Percentiles rank a stretch among this genome's conserved stretches.
Evolutionary conservation across 2,113 vertebrate genomes (phyloP).

Genomic region (Phaethon lepturus): DNA sequence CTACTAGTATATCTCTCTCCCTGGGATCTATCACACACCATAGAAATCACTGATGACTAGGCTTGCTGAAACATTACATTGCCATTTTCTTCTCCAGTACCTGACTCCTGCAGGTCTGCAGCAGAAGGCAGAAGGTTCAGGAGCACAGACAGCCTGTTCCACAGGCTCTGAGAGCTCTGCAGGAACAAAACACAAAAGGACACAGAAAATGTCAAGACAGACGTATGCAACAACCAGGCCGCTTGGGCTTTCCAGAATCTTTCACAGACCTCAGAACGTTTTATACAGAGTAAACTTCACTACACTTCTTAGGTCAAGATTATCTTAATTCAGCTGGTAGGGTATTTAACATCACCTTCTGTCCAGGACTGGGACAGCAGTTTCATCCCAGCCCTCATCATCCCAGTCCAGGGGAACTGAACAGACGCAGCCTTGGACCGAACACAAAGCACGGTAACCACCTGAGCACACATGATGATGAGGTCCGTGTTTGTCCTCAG

Average conservation of each 20-base stretch:
- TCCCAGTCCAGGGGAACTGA: neutral
- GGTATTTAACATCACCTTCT: neutral
- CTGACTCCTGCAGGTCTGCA: constrained; percentile 88
- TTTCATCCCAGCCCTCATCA: neutral
- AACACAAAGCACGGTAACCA: neutral
- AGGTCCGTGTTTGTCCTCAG: constrained; percentile 94
- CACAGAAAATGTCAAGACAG: neutral
- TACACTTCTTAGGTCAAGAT: neutral
- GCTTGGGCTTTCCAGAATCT: neutral
- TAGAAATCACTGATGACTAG: neutral
- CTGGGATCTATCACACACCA: neutral
- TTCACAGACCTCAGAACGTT: neutral
- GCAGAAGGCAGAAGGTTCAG: constrained; percentile 93
- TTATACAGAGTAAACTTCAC: neutral
- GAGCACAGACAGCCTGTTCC: constrained; percentile 96
- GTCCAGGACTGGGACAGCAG: neutral
- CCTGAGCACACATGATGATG: constrained; percentile 96
- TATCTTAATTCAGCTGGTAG: neutral
- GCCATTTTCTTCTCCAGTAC: constrained; percentile 60
- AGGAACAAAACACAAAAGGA: neutral
- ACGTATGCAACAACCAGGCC: rapidly evolving
- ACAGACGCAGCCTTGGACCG: rapidly evolving
- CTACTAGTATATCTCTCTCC: neutral
- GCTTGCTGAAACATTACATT: neutral
- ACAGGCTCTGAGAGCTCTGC: constrained; percentile 96